These are phyloP conservation scores for Ceyx margarethae DNA, from an alignment of 2,113 vertebrate species.

Conservation along the genomic window DNA sequence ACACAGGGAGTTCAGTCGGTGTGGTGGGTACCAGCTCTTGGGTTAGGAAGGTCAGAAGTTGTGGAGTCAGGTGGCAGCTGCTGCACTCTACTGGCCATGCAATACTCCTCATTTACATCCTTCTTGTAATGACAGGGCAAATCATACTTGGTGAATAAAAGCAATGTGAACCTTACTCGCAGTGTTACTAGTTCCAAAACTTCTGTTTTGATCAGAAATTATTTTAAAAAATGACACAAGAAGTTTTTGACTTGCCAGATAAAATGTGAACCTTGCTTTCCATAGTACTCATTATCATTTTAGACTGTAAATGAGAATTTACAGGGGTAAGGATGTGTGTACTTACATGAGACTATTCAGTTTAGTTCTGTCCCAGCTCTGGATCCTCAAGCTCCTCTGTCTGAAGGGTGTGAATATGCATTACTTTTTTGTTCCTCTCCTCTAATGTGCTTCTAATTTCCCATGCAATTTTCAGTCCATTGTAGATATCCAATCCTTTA, in stretches of 20 bases:
- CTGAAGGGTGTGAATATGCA: not conserved
- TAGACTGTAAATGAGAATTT: not conserved
- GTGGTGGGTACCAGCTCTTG: not conserved
- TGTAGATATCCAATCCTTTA: not conserved
- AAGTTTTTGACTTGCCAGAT: not conserved
- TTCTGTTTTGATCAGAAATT: not conserved
- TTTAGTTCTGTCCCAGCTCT: not conserved
- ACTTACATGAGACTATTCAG: not conserved
- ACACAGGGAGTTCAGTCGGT: not conserved
- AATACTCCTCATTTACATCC: not conserved
- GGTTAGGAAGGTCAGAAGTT: not conserved
- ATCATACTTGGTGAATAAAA: not conserved
- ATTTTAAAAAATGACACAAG: not conserved
- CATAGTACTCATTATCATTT: not conserved
- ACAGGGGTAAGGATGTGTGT: not conserved
- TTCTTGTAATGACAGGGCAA: not conserved
- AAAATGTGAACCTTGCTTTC: not conserved
- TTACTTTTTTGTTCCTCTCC: not conserved
- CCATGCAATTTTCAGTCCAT: not conserved
- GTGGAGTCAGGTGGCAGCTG: not conserved
- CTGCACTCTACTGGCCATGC: not conserved
- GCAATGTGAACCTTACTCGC: not conserved
- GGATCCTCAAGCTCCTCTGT: not conserved
- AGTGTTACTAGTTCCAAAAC: not conserved
- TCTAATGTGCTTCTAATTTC: not conserved